These are phyloP conservation scores for Coenobita brevimanus DNA, from an alignment of 1,140 invertebrate genomes.

Conservation along the genomic window DNA sequence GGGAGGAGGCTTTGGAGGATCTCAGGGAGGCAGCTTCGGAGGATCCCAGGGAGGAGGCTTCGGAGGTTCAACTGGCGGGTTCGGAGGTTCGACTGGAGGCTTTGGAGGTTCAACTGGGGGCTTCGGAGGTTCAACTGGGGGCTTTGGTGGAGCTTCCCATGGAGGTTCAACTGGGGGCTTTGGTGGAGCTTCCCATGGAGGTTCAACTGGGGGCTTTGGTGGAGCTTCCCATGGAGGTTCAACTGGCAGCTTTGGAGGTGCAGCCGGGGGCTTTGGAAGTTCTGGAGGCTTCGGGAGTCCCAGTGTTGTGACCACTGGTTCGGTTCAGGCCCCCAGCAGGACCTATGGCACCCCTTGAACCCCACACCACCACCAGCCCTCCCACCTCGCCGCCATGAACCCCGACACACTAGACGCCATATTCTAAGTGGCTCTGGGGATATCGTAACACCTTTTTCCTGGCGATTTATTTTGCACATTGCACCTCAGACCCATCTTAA, in stretches of 20 bases:
- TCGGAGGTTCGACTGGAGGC: neutral
- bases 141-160: neutral
- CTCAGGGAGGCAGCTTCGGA: neutral
- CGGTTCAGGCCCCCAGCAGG: constrained; percentile 3
- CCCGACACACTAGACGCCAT: no score
- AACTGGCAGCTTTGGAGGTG: neutral
- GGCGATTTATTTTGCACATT: no score
- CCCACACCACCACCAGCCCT: neutral
- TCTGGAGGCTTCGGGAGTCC: neutral
- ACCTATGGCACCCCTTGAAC: constrained; percentile 27
- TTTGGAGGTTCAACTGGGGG: neutral
- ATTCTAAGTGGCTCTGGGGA: no score
- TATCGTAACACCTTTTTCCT: no score
- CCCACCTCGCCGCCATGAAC: no score
- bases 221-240: neutral
- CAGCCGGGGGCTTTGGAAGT: neutral
- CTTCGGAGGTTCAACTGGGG: neutral
- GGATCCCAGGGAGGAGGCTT: constrained; percentile 16
- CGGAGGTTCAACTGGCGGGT: neutral
- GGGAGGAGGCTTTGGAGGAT: neutral
- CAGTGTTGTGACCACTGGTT: neutral
- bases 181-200: neutral
- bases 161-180: constrained; percentile 5
- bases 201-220: neutral
- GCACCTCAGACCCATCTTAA: no score